A percentile compares a stretch with the other conserved stretches of the same genome.
Conservation (phyloP, 2,113 vertebrate genomes). For the Corythaeola cristata region DNA sequence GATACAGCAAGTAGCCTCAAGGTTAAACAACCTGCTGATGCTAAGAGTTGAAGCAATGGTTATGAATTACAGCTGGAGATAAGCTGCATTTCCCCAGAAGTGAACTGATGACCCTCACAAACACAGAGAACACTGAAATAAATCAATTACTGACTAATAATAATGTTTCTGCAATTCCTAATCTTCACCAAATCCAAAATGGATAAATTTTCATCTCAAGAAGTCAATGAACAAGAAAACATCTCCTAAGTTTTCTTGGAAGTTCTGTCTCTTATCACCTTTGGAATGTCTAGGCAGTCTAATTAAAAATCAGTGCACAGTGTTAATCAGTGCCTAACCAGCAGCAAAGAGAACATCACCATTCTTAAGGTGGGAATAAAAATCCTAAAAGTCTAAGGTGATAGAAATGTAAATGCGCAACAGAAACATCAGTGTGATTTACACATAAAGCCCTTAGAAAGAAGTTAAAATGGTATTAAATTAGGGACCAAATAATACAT, state of each 20-base stretch:
- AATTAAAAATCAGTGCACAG: background rate
- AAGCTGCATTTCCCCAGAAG: background rate
- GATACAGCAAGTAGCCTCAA: slow-evolving; percentile 40
- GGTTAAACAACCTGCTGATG: slow-evolving; percentile 51
- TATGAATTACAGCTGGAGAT: slow-evolving; percentile 11
- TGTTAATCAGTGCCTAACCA: background rate
- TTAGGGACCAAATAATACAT: background rate
- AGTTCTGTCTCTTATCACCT: background rate
- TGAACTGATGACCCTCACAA: background rate
- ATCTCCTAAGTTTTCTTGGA: background rate
- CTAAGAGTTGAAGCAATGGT: background rate
- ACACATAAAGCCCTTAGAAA: background rate
- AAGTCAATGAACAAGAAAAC: background rate
- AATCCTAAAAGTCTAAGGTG: background rate
- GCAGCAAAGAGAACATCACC: background rate
- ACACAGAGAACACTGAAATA: background rate
- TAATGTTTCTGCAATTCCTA: background rate
- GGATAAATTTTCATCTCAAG: background rate
- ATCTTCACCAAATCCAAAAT: background rate
- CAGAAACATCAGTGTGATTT: background rate
- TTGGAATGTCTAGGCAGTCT: background rate
- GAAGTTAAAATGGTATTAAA: background rate
- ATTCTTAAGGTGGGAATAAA: background rate
- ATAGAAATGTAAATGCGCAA: background rate
- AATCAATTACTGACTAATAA: slow-evolving; percentile 23